Evolutionary conservation across 2,113 vertebrate species (phyloP).

Genomic region (Ictidomys tridecemlineatus): DNA sequence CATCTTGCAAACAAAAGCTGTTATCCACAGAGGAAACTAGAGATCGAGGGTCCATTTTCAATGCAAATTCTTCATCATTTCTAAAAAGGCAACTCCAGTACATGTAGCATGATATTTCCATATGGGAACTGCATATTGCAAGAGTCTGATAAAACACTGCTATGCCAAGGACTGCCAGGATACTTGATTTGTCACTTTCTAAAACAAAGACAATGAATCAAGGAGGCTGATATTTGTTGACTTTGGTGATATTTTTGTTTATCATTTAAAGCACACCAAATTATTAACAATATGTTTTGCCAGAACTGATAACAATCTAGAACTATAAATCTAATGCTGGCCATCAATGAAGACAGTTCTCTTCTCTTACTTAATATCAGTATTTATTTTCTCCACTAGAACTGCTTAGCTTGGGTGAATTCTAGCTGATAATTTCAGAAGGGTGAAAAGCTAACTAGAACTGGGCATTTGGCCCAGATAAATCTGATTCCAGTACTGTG

Average conservation of each 20-base stretch:
- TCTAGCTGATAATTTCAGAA: constrained; percentile 82
- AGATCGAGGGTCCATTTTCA: neutral
- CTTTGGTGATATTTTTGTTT: constrained; percentile 76
- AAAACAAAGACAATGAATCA: constrained; percentile 69
- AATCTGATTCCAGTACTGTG: constrained; percentile 87
- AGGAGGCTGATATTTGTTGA: constrained; percentile 59
- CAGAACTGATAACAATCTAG: constrained; percentile 78
- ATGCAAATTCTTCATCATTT: neutral
- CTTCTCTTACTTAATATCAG: constrained; percentile 76
- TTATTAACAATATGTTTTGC: constrained; percentile 61
- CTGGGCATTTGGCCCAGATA: constrained; percentile 89
- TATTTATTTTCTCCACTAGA: constrained; percentile 79
- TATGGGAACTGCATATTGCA: constrained; percentile 38
- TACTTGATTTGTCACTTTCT: constrained; percentile 51
- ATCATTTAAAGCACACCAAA: constrained; percentile 65
- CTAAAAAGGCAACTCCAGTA: constrained; percentile 4
- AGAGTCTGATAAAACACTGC: constrained; percentile 33
- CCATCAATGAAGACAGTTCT: constrained; percentile 58
- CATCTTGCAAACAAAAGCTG: constrained; percentile 13
- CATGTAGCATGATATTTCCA: neutral
- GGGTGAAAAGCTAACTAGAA: constrained; percentile 88
- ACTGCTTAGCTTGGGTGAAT: constrained; percentile 79
- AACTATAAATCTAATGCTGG: constrained; percentile 70
- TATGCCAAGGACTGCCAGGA: constrained; percentile 49
- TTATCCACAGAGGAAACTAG: neutral